phyloP scores from a whole-genome alignment of 2,888 invertebrate genomes.

The Lobophora halterata region DNA sequence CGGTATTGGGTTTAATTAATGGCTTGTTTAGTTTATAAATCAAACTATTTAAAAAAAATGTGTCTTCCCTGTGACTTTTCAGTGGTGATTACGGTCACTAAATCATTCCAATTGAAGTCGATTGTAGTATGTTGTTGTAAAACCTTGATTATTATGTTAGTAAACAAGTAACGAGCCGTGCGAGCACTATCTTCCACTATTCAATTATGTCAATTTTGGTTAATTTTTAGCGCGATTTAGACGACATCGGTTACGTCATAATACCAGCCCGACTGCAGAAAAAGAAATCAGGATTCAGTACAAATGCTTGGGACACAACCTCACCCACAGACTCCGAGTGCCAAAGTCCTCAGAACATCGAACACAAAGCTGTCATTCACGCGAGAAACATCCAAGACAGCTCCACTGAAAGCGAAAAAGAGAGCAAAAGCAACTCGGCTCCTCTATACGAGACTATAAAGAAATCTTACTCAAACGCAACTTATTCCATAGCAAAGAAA shows the following conservation, averaged over 20 bases:
- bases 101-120: too few relatives aligned
- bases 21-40: too few relatives aligned
- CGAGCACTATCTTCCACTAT: too few relatives aligned
- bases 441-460: conserved; percentile 60
- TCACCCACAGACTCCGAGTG: conserved; percentile 65
- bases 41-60: too few relatives aligned
- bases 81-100: too few relatives aligned
- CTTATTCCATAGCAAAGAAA: conserved; percentile 44
- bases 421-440: conserved; percentile 49
- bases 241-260: conserved; percentile 64
- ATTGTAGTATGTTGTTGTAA: too few relatives aligned
- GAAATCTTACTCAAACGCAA: conserved; percentile 37
- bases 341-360: conserved; percentile 49
- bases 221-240: conserved; percentile 53
- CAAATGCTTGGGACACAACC: conserved; percentile 54
- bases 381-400: conserved; percentile 33
- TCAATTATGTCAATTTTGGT: too few relatives aligned
- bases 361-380: conserved; percentile 57
- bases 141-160: too few relatives aligned
- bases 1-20: too few relatives aligned
- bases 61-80: too few relatives aligned
- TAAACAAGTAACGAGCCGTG: too few relatives aligned
- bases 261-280: conserved; percentile 58
- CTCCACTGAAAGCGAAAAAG: conserved; percentile 58
- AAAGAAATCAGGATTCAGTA: conserved; percentile 53